These are phyloP conservation scores for Brachionus plicatilis DNA, from an alignment of 1,140 invertebrate species.

Conservation along the genomic window DNA sequence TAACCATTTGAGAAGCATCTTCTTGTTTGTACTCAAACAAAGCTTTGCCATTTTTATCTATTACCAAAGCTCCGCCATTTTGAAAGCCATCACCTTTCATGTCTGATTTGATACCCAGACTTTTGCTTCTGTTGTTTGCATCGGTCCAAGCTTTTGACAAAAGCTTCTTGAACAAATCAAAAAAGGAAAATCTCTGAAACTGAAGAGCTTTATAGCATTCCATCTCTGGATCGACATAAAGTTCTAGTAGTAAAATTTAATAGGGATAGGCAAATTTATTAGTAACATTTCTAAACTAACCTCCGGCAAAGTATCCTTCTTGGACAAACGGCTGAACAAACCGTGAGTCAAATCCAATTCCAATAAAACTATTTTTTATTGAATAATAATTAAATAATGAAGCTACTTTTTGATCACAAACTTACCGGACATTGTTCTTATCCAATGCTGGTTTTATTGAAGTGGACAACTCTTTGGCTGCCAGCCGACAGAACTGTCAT, in stretches of 20 bases:
- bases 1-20: slow-evolving; percentile 5
- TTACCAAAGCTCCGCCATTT: slow-evolving; percentile 29
- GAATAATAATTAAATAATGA: not conserved
- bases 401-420: not conserved
- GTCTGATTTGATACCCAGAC: not conserved
- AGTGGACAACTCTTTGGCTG: slow-evolving; percentile 28
- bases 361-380: not conserved
- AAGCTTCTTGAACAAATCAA: slow-evolving; percentile 37
- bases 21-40: slow-evolving; percentile 10
- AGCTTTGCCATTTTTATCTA: slow-evolving; percentile 33
- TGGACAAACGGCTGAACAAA: slow-evolving; percentile 38
- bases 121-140: not conserved
- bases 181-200: slow-evolving; percentile 19
- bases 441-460: slow-evolving; percentile 25
- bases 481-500: slow-evolving; percentile 39
- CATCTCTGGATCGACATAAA: slow-evolving; percentile 36
- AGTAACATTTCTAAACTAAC: not conserved
- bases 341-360: slow-evolving; percentile 32
- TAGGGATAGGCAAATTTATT: not conserved
- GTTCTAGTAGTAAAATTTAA: not conserved
- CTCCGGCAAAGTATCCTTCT: slow-evolving; percentile 28
- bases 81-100: slow-evolving; percentile 35
- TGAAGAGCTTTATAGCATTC: slow-evolving; percentile 39
- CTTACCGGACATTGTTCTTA: slow-evolving; percentile 6
- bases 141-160: slow-evolving; percentile 6